Base-by-base conservation (phyloP, 92 coral and sea anemone genomes). In the Meandrina meandrites region DNA sequence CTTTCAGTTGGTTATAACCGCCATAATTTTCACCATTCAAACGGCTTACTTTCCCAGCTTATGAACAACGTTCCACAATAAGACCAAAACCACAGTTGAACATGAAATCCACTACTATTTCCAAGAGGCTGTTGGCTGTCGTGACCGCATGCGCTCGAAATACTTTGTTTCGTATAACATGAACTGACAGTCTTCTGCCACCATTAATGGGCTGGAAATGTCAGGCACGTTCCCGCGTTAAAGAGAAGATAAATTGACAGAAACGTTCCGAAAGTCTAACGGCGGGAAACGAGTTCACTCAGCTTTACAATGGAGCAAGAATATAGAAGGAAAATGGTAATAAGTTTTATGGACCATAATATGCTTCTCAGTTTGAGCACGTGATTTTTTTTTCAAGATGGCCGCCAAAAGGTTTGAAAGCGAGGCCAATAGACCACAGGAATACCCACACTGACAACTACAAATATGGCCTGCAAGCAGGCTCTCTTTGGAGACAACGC, bases 231-330 rank as follows among this genome's bases (percentile, higher is more conserved):
- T 76, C 45, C 75, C 17, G 24, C 35, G 76, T 67, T 48, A 27
- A 11, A 19, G 37, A 66, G 57, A 17, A 28, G 50, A 51, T 32
- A 85, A 85, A 76, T 77, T 48, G 18, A 78, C 88, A 64, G 82
- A 31, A 77, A 78, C 73, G 87, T 81, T 93, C 79, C 88, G 86
- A 75, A 81, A 66, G 88, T 86, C 90, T 81, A 90, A 89, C 93
- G 93, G 98, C 98, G 98, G 98, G 98, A 94, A 92, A 94, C 89
- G 85, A 89, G 87, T 82, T 89, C 95, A 84, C 83, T 85, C 74
- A 54, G 81, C 86, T 77, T 80, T 76, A 92, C 94, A 90, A 90
- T 91, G 94, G 92, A 90, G 94, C 94, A 88, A 92, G 88, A 89
- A 78, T 85, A 87, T 86, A 86, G 94, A 92, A 91, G 90, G 94